Conservation (phyloP, 1,140 invertebrate genomes). For the Microplitis mediator region DNA sequence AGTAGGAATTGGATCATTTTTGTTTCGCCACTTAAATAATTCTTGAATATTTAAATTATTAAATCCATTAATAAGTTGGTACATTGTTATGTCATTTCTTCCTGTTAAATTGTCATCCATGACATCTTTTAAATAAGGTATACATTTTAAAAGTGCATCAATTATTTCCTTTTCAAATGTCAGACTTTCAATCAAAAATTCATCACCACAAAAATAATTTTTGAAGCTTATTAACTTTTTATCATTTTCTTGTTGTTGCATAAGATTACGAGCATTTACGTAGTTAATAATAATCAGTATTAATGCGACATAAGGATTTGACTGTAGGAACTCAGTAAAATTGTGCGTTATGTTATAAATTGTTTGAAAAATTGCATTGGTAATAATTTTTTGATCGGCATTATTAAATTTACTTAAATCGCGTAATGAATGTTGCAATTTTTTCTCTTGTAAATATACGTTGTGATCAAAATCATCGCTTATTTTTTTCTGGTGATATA, state of each 20-base stretch:
- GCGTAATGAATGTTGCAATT: constrained; percentile 49
- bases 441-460: constrained; percentile 38
- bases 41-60: constrained; percentile 64
- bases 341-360: constrained; percentile 44
- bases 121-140: constrained; percentile 49
- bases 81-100: constrained; percentile 63
- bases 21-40: constrained; percentile 66
- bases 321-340: constrained; percentile 49
- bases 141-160: constrained; percentile 34
- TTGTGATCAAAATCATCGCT: constrained; percentile 32
- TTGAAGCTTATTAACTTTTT: constrained; percentile 27
- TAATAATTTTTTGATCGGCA: constrained; percentile 44
- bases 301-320: constrained; percentile 56
- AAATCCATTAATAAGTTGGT: constrained; percentile 65
- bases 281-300: constrained; percentile 51
- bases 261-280: constrained; percentile 19
- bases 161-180: constrained; percentile 43
- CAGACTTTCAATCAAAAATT: constrained; percentile 32
- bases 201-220: constrained; percentile 40
- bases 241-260: background rate
- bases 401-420: constrained; percentile 40
- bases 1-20: constrained; percentile 62
- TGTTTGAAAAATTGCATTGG: constrained; percentile 45
- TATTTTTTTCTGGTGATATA: constrained; percentile 56
- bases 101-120: constrained; percentile 45